Evolutionary conservation across 2,888 invertebrate species (phyloP).

Genomic region (Dorcus hopei): DNA sequence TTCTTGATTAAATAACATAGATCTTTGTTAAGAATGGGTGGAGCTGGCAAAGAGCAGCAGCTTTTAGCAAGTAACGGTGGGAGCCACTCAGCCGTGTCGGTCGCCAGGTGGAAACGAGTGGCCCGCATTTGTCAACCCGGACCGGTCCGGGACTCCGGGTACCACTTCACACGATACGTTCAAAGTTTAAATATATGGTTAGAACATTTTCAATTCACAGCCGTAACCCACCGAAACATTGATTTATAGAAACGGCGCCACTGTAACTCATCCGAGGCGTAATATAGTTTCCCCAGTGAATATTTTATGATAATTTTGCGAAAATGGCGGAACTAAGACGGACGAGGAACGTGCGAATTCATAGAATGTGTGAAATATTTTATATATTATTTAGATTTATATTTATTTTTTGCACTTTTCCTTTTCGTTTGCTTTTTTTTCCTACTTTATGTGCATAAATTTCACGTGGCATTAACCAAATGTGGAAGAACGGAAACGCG

Average conservation of each 20-base stretch:
- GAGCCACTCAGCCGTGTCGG: constrained; percentile 16
- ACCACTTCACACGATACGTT: constrained; percentile 6
- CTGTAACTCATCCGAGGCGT: constrained; percentile 34
- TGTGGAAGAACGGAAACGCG: too few species aligned
- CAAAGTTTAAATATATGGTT: constrained; percentile 22
- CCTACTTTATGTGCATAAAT: too few species aligned
- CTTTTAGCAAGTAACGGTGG: constrained; percentile 17
- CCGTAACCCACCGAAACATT: constrained; percentile 28
- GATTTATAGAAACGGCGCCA: constrained; percentile 37
- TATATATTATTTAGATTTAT: too few species aligned
- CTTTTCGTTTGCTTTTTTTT: too few species aligned
- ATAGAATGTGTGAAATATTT: background rate
- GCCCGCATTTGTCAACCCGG: constrained; percentile 19
- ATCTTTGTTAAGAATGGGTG: constrained; percentile 25
- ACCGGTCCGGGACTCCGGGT: constrained; percentile 2
- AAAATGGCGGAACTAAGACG: background rate
- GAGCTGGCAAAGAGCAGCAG: constrained; percentile 15
- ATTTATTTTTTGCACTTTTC: too few species aligned
- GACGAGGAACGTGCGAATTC: background rate
- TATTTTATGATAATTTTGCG: constrained; percentile 41
- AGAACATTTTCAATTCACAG: constrained; percentile 25
- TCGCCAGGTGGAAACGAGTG: constrained; percentile 21
- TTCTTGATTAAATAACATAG: constrained; percentile 33
- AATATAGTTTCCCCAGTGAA: constrained; percentile 40
- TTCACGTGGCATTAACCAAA: too few species aligned